Base-by-base conservation (phyloP, 2,888 invertebrate species). In the Parelbella ahira region DNA sequence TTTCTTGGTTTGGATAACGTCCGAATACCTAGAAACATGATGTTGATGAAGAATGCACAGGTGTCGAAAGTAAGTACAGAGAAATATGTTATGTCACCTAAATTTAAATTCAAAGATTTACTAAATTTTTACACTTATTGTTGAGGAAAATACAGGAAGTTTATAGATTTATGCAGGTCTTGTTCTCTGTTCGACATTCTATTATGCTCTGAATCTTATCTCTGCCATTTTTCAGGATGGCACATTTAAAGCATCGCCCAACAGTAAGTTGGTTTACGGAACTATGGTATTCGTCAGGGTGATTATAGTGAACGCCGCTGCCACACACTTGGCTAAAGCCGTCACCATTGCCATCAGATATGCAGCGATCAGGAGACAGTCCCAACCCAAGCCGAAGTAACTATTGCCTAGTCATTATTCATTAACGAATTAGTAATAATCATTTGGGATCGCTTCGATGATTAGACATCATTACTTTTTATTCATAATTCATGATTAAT, bases 31-130 rank as follows among this genome's bases (percentile, higher is more conserved):
- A 89, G 97, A 29, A 90, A 91, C 10, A 88, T 95, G 48, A 95
- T 98, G 97, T 75, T 98, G 10, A 98, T 98, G 98, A 96, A 94
- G 73, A 94, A 97, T 77, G 93, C 94, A 9, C 91, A 96, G 84
- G 96, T 97, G 56, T 66, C 88, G 18, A 84, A 89, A 63, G 90
- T 90, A 63, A 41, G 12, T 8, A 21, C 6, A n/a, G n/a, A n/a
- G n/a, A n/a, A n/a, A n/a, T n/a, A n/a, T n/a, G n/a, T n/a, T n/a
- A n/a, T n/a, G n/a, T n/a, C n/a, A n/a, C n/a, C n/a, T n/a, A n/a
- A n/a, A n/a, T n/a, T n/a, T n/a, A n/a, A n/a, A n/a, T n/a, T n/a
- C n/a, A n/a, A n/a, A n/a, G n/a, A n/a, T n/a, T n/a, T n/a, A n/a
- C n/a, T n/a, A n/a, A n/a, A n/a, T n/a, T n/a, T n/a, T n/a, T n/a